A percentile compares a stretch with the other conserved stretches of the same genome.
Evolutionary conservation across 2,888 invertebrate genomes (phyloP).

Genomic region (Terebella lapidaria): DNA sequence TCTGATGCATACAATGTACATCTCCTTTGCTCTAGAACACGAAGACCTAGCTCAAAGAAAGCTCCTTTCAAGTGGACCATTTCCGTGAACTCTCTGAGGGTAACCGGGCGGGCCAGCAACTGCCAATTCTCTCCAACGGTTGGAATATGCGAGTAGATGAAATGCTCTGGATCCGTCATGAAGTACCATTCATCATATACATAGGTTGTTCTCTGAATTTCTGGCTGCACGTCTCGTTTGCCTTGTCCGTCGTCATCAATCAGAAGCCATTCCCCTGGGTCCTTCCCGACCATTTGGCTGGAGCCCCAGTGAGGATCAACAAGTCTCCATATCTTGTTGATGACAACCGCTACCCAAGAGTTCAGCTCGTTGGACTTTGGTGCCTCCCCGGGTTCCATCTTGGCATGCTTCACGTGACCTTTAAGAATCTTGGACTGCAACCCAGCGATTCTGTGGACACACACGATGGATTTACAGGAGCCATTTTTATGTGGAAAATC

Average conservation of each 20-base stretch:
- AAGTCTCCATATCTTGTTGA: constrained; percentile 8
- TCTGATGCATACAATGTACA: neutral
- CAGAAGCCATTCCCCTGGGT: constrained; percentile 6
- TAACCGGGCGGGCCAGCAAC: constrained; percentile 7
- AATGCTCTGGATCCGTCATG: constrained; percentile 8
- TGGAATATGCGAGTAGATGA: constrained; percentile 8
- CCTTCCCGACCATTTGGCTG: neutral
- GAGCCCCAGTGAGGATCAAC: constrained; percentile 6
- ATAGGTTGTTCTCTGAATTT: neutral
- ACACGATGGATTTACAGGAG: too few relatives aligned
- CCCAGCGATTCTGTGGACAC: neutral
- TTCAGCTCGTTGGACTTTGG: neutral
- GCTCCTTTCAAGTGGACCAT: constrained; percentile 8
- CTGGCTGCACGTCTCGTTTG: neutral
- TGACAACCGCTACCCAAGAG: constrained; percentile 7
- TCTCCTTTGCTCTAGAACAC: constrained; percentile 2
- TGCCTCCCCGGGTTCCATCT: neutral
- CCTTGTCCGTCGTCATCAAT: constrained; percentile 8
- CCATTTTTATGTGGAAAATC: too few relatives aligned
- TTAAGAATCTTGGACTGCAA: neutral
- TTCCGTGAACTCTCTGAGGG: constrained; percentile 1
- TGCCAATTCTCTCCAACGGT: constrained; percentile 5
- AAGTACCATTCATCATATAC: constrained; percentile 7
- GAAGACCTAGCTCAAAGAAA: constrained; percentile 8
- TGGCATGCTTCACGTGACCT: neutral